Base-by-base conservation (phyloP, 2,888 invertebrate genomes). In the Drosophila sordidula region DNA sequence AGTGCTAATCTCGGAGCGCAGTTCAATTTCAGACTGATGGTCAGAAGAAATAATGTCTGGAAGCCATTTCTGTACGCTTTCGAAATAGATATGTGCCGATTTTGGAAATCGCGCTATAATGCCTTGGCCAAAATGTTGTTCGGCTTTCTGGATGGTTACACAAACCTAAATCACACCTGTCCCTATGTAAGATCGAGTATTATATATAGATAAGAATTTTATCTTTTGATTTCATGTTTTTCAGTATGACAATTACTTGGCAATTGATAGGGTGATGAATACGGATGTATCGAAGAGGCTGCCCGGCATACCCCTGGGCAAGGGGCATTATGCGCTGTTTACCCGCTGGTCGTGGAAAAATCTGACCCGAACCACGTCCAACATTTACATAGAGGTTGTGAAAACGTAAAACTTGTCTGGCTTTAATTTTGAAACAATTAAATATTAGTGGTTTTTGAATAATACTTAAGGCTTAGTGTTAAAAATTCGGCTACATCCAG, bases 401-500 rank as follows among this genome's bases (percentile, higher is more conserved):
- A 49, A 32, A 49, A 32, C 6, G 11, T 41, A 47, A 45, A 54
- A 18, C 8, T 29, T 22, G 29, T 16, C 16, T 36, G n/a, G 6
- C 9, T 65, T 65, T 55, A 41, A 65, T 65, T 54, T 42, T 46
- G 14, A 36, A 52, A 46, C 16, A 25, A 22, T 56, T 49, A 54
- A 49, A 62, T 54, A 69, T 68, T 50, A 55, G 64, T 64, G 36
- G 45, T 50, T 36, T 29, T 14, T 41, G 39, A 42, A 39, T 67
- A 78, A 70, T 72, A 70, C 66, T 77, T 59, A 72, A 70, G 18
- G 34, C 6, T 44, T 51, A 42, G 26, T 52, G 45, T 65, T 58
- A 70, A 11, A 12, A 34, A n/a, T 3, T 18, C 0, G 2, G 55
- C 72, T 68, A 90, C 89, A 90, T 90, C 91, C 90, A 90, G 36